phyloP scores from a whole-genome alignment of 2,797 vertebrate genomes.

The Lepus townsendii region DNA sequence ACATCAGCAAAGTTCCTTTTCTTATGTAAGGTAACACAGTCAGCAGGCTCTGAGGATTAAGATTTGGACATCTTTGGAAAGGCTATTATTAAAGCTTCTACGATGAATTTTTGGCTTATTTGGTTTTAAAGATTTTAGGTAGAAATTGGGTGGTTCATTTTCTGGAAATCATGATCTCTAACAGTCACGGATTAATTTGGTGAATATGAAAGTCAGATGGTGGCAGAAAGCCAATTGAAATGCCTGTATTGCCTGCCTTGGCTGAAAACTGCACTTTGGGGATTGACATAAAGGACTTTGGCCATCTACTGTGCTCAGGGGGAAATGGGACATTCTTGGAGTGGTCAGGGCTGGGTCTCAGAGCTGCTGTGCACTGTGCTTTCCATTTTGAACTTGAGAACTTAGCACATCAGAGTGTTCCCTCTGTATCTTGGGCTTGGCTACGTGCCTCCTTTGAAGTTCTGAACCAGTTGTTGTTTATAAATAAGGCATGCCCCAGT shows the following conservation, averaged over 20 bases:
- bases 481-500: constrained; percentile 78
- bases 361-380: neutral
- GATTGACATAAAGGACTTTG: constrained; percentile 32
- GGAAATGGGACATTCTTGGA: constrained; percentile 64
- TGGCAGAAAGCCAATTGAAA: constrained; percentile 34
- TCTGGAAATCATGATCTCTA: neutral
- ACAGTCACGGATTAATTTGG: neutral
- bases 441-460: constrained; percentile 73
- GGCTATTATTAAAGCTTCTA: neutral
- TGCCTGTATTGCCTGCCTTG: neutral
- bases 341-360: neutral
- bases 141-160: constrained; percentile 24
- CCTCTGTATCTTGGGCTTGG: constrained; percentile 50
- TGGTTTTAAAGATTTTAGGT: neutral
- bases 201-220: neutral
- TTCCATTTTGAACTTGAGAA: constrained; percentile 54
- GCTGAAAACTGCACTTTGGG: neutral
- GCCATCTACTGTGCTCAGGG: neutral
- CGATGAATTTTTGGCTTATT: neutral
- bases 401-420: constrained; percentile 65
- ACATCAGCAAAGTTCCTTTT: neutral
- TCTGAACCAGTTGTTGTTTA: constrained; percentile 76
- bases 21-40: neutral
- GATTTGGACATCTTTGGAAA: neutral
- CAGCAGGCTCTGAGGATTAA: neutral